Base-by-base conservation (phyloP, 2,888 invertebrate genomes). In the Mellilla xanthometata region DNA sequence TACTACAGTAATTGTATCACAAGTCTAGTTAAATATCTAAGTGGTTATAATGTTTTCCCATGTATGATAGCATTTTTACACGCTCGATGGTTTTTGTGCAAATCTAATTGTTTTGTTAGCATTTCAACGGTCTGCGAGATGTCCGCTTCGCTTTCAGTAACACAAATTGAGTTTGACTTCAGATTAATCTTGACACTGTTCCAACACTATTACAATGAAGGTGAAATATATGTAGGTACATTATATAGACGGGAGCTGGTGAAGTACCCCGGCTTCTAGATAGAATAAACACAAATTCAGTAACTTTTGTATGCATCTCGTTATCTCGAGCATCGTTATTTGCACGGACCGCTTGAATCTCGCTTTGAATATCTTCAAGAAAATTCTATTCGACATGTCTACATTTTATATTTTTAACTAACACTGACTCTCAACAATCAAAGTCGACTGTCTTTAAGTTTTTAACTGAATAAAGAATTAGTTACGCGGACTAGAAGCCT, bases 321-420 rank as follows among this genome's bases (percentile, higher is more conserved):
- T 83, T 83, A 83, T 69, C 73, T 72, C 58, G 59, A 68, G 69
- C 64, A 70, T 61, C 56, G 65, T 67, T 80, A 74, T 80, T 79
- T 79, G 65, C 61, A 56, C 56, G 69, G 56, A 58, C 62, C 59
- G 56, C 69, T 71, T 53, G 56, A 66, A 68, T 61, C 52, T 54
- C 58, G 52, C 52, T 50, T 49, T 54, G 54, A 53, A 60, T 62
- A 55, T 58, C 54, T 59, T 57, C 39, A 55, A 47, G 48, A 44
- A 42, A 43, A 39, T 26, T 48, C 23, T 47, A 36, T 51, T 54
- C 39, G 44, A 47, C 29, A 42, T 50, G 30, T 39, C 28, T 47
- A 38, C 11, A 49, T 44, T 24, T 7, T 19, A 19, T 48, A n/a
- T n/a, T n/a, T 49, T 26, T 45, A 24, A 38, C 47, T 32, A 42